Conservation (phyloP, 2,797 vertebrate species). For the Arnoldichthys spilopterus region DNA sequence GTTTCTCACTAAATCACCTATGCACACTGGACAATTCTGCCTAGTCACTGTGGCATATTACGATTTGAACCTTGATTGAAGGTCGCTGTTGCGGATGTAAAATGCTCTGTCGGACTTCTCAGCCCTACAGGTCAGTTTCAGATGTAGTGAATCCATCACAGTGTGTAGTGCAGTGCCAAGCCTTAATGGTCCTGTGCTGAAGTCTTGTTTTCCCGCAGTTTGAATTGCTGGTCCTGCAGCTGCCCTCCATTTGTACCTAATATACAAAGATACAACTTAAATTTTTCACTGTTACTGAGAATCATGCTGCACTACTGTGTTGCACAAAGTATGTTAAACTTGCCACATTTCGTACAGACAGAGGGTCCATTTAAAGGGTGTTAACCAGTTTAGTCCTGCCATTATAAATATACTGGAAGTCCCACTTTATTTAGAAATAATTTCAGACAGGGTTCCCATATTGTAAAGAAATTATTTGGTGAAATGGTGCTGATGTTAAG, state of each 20-base stretch:
- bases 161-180: constrained; percentile 41
- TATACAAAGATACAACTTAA: constrained; percentile 27
- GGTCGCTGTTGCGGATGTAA: constrained; percentile 24
- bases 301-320: background rate
- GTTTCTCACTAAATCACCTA: constrained; percentile 12
- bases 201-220: constrained; percentile 47
- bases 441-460: too few species aligned
- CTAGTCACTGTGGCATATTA: constrained; percentile 22
- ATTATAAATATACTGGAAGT: background rate
- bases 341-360: background rate
- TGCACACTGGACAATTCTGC: background rate
- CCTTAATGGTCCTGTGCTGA: constrained; percentile 47
- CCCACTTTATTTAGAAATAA: background rate
- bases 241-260: constrained; percentile 39
- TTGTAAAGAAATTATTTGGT: too few species aligned
- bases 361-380: background rate
- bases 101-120: constrained; percentile 13
- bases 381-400: background rate
- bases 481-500: background rate
- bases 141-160: constrained; percentile 54
- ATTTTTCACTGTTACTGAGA: constrained; percentile 27
- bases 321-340: background rate
- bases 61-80: constrained; percentile 39
- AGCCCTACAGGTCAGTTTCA: constrained; percentile 44
- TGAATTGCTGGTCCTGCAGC: constrained; percentile 43